Base-by-base conservation (phyloP, 2,888 invertebrate genomes). In the Tipula helvola region DNA sequence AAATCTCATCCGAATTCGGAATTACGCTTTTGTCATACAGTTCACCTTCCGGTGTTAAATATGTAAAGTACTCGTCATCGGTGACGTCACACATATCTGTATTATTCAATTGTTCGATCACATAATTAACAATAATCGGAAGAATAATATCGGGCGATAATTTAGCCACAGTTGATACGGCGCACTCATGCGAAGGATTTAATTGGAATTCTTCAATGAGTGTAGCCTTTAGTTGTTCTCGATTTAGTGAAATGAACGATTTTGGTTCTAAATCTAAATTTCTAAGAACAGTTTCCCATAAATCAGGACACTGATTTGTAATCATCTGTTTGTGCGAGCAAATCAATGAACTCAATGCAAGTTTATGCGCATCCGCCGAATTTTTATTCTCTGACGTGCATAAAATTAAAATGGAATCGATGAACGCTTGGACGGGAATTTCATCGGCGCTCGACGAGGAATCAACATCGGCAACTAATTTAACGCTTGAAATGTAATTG, bases 21-120 rank as follows among this genome's bases (percentile, higher is more conserved):
- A 96, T 91, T 0, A 96, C 95, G 88, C 95, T 95, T 92, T 97
- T 98, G 91, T 99, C 98, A 90, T 96, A 99, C 0, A 99, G 93
- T 90, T 97, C 96, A 2, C 97, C 98, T 87, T 97, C 96, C 0
- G 98, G 97, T 36, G 96, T 97, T 88, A 96, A 93, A 92, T 92
- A 97, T 3, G 95, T 96, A 88, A 95, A 95, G 90, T 96, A 96
- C 89, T 97, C 96, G 87, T 95, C 95, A 89, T 96, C 93, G 0
- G 96, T 95, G 36, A 98, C 94, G 88, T 93, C 93, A 86, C 95
- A 92, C 88, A 97, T 93, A 87, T 93, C 94, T 0, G 94, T 92
- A 89, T 96, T 94, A 87, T 92, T 93, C 44, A 98, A 92, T 89
- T 94, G 92, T 28, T 91, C 90, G 71, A 93, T 93, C 5, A 95